phyloP scores from a whole-genome alignment of 2,888 invertebrate genomes.

The Limnephilus lunatus region DNA sequence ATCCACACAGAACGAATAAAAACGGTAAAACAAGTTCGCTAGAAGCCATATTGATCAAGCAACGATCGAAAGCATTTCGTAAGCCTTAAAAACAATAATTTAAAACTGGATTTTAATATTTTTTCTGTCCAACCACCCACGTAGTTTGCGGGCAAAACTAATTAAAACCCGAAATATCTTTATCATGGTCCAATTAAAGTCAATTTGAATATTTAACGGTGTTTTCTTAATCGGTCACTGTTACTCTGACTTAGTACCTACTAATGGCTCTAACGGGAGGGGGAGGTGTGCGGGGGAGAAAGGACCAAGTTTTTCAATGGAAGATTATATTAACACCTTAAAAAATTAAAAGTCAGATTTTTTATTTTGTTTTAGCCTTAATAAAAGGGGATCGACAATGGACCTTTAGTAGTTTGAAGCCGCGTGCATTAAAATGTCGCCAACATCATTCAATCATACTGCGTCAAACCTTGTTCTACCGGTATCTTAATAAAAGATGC shows the following conservation, averaged over 20 bases:
- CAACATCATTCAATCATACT: too few species aligned
- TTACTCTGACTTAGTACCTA: neutral
- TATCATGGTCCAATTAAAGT: conserved; percentile 35
- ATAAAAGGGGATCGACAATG: too few species aligned
- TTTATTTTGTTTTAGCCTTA: too few species aligned
- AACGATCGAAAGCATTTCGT: neutral
- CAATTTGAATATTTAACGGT: conserved; percentile 47
- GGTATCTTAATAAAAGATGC: too few species aligned
- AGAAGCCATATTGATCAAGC: neutral
- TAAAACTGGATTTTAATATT: conserved; percentile 2
- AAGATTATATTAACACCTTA: neutral
- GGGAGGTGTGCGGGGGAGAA: neutral
- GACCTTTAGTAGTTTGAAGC: too few species aligned
- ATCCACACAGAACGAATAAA: too few species aligned
- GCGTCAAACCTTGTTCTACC: too few species aligned
- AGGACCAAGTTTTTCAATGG: neutral
- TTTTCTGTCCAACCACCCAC: neutral
- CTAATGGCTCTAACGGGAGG: neutral
- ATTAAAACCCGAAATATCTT: conserved; percentile 29
- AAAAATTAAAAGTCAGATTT: neutral
- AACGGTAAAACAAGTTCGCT: too few species aligned
- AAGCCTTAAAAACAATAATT: neutral
- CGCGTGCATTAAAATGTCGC: too few species aligned
- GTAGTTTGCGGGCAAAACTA: conserved; percentile 1
- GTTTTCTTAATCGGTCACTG: conserved; percentile 19